phyloP scores from a whole-genome alignment of 2,113 vertebrate species.

The Cebidichthys violaceus region DNA sequence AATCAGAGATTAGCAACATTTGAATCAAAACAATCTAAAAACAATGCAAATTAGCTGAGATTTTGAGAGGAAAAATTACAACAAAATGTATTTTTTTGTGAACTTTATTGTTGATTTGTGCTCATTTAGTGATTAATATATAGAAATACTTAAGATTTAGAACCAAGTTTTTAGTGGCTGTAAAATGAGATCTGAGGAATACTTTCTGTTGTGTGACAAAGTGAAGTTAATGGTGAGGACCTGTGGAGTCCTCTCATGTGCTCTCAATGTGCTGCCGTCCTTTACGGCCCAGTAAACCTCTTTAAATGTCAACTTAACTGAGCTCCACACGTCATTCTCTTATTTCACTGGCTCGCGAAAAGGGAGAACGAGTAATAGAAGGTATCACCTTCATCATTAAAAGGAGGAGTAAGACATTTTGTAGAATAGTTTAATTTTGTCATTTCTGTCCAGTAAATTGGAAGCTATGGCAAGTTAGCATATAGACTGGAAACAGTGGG shows the following conservation, averaged over 20 bases:
- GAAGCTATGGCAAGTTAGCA: not conserved
- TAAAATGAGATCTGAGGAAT: not conserved
- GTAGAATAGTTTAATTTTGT: not conserved
- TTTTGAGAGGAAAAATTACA: not conserved
- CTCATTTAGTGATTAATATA: not conserved
- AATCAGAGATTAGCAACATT: not conserved
- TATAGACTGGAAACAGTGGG: not conserved
- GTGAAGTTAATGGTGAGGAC: not conserved
- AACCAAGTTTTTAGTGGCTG: not conserved
- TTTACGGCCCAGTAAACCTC: slow-evolving; percentile 59
- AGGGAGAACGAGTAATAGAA: not conserved
- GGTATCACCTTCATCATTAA: not conserved
- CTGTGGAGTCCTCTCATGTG: slow-evolving; percentile 16
- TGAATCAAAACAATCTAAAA: not conserved
- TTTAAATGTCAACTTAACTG: slow-evolving; percentile 38
- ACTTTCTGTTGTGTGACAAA: slow-evolving; percentile 13
- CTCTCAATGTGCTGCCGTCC: slow-evolving; percentile 12
- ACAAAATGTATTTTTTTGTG: not conserved
- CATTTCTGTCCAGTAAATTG: not conserved
- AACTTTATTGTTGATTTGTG: not conserved
- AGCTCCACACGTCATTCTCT: slow-evolving; percentile 2
- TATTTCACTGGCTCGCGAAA: slow-evolving; percentile 27
- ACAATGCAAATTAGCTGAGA: not conserved
- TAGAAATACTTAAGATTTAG: not conserved
- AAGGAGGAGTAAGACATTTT: not conserved